These are phyloP conservation scores for Hypothenemus hampei DNA, from an alignment of 1,140 invertebrate genomes.

Conservation along the genomic window DNA sequence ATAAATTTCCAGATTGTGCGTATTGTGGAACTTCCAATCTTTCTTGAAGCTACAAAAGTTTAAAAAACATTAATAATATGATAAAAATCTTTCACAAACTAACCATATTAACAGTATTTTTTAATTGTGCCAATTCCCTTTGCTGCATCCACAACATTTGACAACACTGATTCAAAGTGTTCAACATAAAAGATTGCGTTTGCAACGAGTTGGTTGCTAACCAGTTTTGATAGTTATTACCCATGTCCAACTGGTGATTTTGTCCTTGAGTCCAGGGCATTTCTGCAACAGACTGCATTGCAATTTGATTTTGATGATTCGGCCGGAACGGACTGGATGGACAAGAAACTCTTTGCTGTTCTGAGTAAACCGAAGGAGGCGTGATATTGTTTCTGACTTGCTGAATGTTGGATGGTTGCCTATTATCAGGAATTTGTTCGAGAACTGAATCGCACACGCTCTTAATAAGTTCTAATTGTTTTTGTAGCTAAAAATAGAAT, in stretches of 20 bases:
- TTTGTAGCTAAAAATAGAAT: constrained; percentile 36
- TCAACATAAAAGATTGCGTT: constrained; percentile 47
- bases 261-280: constrained; percentile 15
- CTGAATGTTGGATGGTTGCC: constrained; percentile 30
- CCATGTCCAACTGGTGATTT: constrained; percentile 8
- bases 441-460: constrained; percentile 44
- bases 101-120: constrained; percentile 40
- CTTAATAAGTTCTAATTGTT: constrained; percentile 43
- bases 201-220: constrained; percentile 43
- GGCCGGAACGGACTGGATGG: constrained; percentile 25
- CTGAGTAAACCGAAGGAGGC: constrained; percentile 39
- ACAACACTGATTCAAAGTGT: constrained; percentile 49
- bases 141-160: constrained; percentile 50
- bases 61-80: background rate
- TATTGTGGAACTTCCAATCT: constrained; percentile 13
- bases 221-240: constrained; percentile 37
- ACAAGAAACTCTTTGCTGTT: constrained; percentile 33
- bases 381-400: constrained; percentile 42
- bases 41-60: constrained; percentile 24
- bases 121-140: constrained; percentile 44
- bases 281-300: constrained; percentile 30
- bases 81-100: constrained; percentile 10
- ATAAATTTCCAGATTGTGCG: constrained; percentile 7
- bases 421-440: constrained; percentile 27
- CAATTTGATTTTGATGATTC: constrained; percentile 31